These are phyloP conservation scores for Alloplasta piceator DNA, from an alignment of 2,888 invertebrate genomes.

Conservation along the genomic window DNA sequence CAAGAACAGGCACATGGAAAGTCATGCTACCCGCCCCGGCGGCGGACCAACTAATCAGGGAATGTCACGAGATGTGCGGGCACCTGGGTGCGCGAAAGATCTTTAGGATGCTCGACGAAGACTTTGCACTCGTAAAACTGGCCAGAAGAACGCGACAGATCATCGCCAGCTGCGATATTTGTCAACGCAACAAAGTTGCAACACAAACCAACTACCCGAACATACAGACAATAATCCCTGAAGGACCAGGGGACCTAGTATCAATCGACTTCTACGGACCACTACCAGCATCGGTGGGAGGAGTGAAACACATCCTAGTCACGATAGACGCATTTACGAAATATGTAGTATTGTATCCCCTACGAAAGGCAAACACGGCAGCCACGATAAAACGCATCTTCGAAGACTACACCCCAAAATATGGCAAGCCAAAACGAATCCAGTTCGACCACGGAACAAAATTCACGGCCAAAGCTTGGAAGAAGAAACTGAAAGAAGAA, in stretches of 20 bases:
- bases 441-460: background rate
- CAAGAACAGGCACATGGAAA: background rate
- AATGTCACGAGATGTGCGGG: too few species aligned
- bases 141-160: background rate
- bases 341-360: too few species aligned
- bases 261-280: background rate
- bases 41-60: background rate
- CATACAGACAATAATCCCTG: constrained; percentile 3
- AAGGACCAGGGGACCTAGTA: background rate
- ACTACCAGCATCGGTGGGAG: too few species aligned
- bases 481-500: background rate
- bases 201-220: background rate
- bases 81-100: constrained; percentile 1
- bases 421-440: background rate
- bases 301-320: too few species aligned
- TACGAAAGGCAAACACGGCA: too few species aligned
- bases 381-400: too few species aligned
- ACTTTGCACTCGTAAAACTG: background rate
- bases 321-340: too few species aligned
- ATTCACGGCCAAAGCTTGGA: too few species aligned
- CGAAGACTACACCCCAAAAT: background rate
- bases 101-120: constrained; percentile 8
- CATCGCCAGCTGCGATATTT: background rate
- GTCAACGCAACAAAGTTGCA: background rate
- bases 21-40: background rate